A percentile compares a stretch with the other conserved stretches of the same genome.
phyloP scores from a whole-genome alignment of 2,113 vertebrate genomes.

The Tachysurus vachellii region DNA sequence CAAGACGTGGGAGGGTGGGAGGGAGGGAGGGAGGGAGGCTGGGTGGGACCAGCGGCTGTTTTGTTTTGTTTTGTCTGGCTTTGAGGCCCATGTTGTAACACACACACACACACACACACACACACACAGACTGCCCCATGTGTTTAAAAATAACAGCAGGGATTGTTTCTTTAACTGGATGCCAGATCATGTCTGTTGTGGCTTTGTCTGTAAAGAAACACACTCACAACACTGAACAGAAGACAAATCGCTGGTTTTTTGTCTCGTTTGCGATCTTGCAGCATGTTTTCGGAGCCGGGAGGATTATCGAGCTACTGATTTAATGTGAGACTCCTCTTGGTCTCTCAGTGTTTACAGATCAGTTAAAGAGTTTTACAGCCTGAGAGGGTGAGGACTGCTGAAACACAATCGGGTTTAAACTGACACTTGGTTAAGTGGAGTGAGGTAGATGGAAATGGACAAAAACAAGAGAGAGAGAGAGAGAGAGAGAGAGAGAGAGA shows the following conservation, averaged over 20 bases:
- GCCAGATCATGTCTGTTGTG: constrained; percentile 38
- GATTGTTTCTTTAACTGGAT: constrained; percentile 41
- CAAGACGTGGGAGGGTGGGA: neutral
- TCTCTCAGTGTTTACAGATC: neutral
- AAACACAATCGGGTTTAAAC: neutral
- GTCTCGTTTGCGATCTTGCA: neutral
- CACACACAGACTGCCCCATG: neutral
- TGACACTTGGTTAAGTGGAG: neutral
- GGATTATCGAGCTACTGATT: neutral
- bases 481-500: neutral
- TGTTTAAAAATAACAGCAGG: constrained; percentile 42
- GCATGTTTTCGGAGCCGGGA: constrained; percentile 11
- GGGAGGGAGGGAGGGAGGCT: too few species aligned
- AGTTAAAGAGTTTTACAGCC: constrained; percentile 4
- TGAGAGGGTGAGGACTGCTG: constrained; percentile 7
- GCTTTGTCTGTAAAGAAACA: constrained; percentile 19
- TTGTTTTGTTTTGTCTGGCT: constrained; percentile 72
- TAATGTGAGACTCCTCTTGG: neutral
- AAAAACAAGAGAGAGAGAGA: constrained; percentile 47
- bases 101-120: neutral
- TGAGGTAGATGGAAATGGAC: constrained; percentile 25
- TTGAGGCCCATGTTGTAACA: constrained; percentile 34
- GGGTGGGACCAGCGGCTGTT: constrained; percentile 48
- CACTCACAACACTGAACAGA: constrained; percentile 25
- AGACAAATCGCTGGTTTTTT: neutral